A percentile compares a stretch with the other conserved stretches of the same genome.
phyloP scores from a whole-genome alignment of 1,140 invertebrate genomes.

The Drosophila paulistorum region DNA sequence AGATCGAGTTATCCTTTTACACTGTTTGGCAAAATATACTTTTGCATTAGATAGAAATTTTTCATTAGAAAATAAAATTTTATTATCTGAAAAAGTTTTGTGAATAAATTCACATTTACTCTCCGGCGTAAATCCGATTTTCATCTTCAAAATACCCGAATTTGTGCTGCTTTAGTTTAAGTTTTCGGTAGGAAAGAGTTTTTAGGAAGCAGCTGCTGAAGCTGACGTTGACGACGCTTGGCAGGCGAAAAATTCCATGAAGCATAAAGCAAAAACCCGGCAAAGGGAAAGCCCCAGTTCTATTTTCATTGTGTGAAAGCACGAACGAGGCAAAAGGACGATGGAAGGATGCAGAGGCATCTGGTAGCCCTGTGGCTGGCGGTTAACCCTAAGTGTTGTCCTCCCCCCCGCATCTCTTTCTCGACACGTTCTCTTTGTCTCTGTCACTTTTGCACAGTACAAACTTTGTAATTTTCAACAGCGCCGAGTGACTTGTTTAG shows the following conservation, averaged over 20 bases:
- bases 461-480: slow-evolving; percentile 65
- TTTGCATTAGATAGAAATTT: too few species aligned
- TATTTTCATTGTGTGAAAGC: slow-evolving; percentile 14
- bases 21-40: too few species aligned
- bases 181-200: background rate
- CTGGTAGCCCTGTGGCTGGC: slow-evolving; percentile 50
- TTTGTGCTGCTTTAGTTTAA: background rate
- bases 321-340: slow-evolving; percentile 1
- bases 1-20: too few species aligned
- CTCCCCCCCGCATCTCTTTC: slow-evolving; percentile 1
- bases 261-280: slow-evolving; percentile 50
- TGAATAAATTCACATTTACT: background rate
- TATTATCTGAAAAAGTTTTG: background rate
- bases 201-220: slow-evolving; percentile 25
- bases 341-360: slow-evolving; percentile 16
- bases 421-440: slow-evolving; percentile 17
- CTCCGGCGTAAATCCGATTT: slow-evolving; percentile 29
- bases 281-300: slow-evolving; percentile 30
- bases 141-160: background rate
- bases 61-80: background rate
- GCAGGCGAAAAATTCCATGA: slow-evolving; percentile 49
- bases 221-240: slow-evolving; percentile 45
- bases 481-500: slow-evolving; percentile 39
- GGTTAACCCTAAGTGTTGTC: slow-evolving; percentile 79
- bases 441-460: slow-evolving; percentile 59